phyloP scores from a whole-genome alignment of 2,797 vertebrate species.

The Chelmon rostratus region DNA sequence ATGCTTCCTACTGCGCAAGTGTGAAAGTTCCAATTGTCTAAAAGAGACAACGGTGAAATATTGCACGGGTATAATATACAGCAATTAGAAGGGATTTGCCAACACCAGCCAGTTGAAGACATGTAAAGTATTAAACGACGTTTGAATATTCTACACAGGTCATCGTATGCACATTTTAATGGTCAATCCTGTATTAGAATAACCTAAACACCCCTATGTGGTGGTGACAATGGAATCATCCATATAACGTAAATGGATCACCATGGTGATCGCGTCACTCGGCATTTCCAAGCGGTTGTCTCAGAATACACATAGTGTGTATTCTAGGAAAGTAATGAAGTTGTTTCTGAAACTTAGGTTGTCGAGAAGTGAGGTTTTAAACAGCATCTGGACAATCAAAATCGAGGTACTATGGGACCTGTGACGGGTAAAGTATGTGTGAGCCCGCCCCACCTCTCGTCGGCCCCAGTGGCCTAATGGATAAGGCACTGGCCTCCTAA shows the following conservation, averaged over 20 bases:
- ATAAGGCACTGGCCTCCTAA: conserved; percentile 83
- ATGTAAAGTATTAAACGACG: fast-evolving
- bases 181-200: fast-evolving
- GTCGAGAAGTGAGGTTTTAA: fast-evolving
- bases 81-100: fast-evolving
- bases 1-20: conserved; percentile 64
- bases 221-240: conserved; percentile 47
- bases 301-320: not conserved
- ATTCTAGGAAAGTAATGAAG: not conserved
- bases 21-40: conserved; percentile 27
- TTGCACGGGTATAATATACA: not conserved
- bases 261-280: conserved; percentile 53
- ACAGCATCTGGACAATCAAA: fast-evolving
- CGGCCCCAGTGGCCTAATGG: conserved; percentile 78
- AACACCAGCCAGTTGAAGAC: fast-evolving
- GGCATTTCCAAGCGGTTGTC: not conserved
- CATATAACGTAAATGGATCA: conserved; percentile 5
- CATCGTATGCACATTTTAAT: fast-evolving
- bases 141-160: fast-evolving
- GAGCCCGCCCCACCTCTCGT: fast-evolving
- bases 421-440: no score
- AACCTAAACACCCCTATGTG: conserved; percentile 21
- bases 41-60: not conserved
- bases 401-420: fast-evolving
- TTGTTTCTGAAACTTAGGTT: not conserved